Evolutionary conservation across 2,888 invertebrate genomes (phyloP), one percentile per base, ranked within the genome.

Genomic region (Mythimna lalbum): DNA sequence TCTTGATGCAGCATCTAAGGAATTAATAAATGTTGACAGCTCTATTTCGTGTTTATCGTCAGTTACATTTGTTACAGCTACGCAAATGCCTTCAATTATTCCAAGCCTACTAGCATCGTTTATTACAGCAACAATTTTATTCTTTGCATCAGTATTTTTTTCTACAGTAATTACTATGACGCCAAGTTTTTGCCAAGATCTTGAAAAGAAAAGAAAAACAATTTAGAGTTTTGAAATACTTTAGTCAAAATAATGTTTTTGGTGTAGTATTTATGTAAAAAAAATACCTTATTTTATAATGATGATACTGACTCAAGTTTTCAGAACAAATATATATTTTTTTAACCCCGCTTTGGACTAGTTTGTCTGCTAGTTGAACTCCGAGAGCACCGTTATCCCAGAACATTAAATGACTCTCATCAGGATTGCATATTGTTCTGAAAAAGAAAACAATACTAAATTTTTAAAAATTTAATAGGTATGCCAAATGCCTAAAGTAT

Each of bases 321-420:
- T 17, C 17, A 52, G 19, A 59, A 27, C 87, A 80, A 12, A 92
- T 57, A 17, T 73, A 69, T 1, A 92, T 52, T n/a, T 86, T 89
- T 43, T 67, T 88, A 7, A 87, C 90, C 0, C 92, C 91, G 0
- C 89, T 82, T 0, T 69, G 69, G 7, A 90, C 79, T 14, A 92
- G 76, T 47, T 81, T 82, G 1, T 89, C 86, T 0, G 86, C 88
- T 0, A 91, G 64, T 31, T 86, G 86, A 1, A 89, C 49, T 1
- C 88, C 89, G 4, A 89, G 75, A 1, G 75, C 49, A 17, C 76
- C 56, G 0, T 60, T 50, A n/a, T 71, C 67, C 66, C 78, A 78
- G 9, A 81, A 52, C 55, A 81, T 57, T n/a, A 80, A 23, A 33
- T 81, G 60, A 52, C 65, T 69, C 14, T 63, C 14, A 57, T 63